Evolutionary conservation across 2,113 vertebrate species (phyloP).

Genomic region (Empidonax traillii): DNA sequence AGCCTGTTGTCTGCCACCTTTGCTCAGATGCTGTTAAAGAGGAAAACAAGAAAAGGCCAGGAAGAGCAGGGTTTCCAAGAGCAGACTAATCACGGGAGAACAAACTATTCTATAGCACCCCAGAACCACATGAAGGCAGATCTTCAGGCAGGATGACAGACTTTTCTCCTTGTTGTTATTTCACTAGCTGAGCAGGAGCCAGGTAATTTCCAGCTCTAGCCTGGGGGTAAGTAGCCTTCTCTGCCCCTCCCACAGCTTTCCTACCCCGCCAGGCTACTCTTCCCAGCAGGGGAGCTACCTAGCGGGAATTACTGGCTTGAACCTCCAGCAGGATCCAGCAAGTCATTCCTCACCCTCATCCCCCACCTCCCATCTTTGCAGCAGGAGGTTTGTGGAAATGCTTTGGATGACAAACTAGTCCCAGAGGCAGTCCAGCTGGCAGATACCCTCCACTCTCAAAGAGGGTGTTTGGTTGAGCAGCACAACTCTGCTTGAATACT

Average conservation of each 20-base stretch:
- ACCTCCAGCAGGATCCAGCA: neutral
- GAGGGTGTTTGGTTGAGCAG: neutral
- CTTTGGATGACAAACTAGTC: neutral
- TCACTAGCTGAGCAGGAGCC: neutral
- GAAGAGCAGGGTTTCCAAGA: neutral
- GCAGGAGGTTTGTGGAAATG: neutral
- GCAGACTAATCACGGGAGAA: neutral
- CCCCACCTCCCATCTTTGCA: neutral
- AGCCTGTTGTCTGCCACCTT: neutral
- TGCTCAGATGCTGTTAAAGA: neutral
- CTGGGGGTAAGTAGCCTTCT: neutral
- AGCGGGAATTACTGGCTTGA: neutral
- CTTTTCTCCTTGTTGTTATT: neutral
- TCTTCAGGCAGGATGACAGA: neutral
- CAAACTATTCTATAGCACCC: neutral
- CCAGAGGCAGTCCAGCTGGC: neutral
- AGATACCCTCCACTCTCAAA: neutral
- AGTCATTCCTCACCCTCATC: neutral
- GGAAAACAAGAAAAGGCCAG: neutral
- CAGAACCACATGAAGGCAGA: neutral
- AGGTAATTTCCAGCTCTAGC: constrained; percentile 47
- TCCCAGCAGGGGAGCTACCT: neutral
- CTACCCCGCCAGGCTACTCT: neutral
- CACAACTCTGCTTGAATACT: neutral
- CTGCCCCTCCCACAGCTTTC: neutral